These are phyloP conservation scores for Rhagophthalmus giganteus DNA, from an alignment of 2,888 invertebrate species.

Conservation along the genomic window DNA sequence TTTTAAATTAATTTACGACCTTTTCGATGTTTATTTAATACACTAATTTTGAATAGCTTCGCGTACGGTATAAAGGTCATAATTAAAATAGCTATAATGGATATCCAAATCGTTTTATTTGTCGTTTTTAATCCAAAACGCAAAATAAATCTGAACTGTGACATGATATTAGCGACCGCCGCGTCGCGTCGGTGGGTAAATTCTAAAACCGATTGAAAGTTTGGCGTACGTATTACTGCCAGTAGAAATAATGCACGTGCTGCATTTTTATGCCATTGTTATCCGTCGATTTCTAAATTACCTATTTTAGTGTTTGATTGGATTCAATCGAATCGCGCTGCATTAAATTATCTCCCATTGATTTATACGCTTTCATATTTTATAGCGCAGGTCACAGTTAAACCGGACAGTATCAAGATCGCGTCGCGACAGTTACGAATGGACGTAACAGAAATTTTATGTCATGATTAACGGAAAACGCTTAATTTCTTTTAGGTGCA, in stretches of 20 bases:
- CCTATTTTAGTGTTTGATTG: conserved; percentile 6
- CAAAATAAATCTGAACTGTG: too few relatives aligned
- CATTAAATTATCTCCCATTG: conserved; percentile 2
- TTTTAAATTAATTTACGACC: conserved; percentile 7
- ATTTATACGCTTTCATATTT: conserved; percentile 11
- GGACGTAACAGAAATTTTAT: conserved; percentile 2
- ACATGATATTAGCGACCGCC: too few relatives aligned
- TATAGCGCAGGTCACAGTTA: conserved; percentile 9
- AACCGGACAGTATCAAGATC: conserved; percentile 10
- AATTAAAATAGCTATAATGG: conserved; percentile 7
- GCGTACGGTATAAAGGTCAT: background rate
- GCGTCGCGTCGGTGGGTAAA: too few relatives aligned
- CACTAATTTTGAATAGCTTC: background rate
- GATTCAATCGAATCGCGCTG: conserved; percentile 4
- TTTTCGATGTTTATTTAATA: conserved; percentile 9
- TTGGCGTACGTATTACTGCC: too few relatives aligned
- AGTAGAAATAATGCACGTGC: background rate
- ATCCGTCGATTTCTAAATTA: conserved; percentile 5
- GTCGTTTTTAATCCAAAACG: too few relatives aligned
- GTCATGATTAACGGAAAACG: conserved; percentile 1
- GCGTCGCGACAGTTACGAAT: conserved; percentile 8
- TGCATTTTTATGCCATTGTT: conserved; percentile 3
- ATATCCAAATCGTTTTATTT: too few relatives aligned
- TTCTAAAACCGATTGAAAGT: too few relatives aligned
- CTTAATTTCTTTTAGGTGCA: conserved; percentile 6